These are phyloP conservation scores for Helobdella robusta DNA, from an alignment of 2,888 invertebrate genomes.

Conservation along the genomic window DNA sequence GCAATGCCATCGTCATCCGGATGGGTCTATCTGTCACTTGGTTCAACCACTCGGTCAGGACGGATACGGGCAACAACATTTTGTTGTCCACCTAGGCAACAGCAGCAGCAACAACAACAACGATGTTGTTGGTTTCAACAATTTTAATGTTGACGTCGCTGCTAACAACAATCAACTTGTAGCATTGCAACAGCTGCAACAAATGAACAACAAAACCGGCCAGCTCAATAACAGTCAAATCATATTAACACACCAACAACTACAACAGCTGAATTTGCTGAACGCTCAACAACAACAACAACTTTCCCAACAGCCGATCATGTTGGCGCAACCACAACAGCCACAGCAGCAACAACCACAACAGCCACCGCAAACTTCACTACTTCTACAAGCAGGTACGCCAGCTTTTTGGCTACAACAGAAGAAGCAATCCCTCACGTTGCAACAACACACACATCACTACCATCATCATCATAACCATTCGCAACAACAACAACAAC, in stretches of 20 bases:
- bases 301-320: not conserved
- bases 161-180: too few species aligned
- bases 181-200: too few species aligned
- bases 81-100: too few species aligned
- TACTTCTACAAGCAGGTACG: not conserved
- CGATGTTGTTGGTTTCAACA: too few species aligned
- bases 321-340: not conserved
- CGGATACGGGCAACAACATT: not conserved
- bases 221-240: too few species aligned
- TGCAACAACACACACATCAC: slow-evolving; percentile 20
- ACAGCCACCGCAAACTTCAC: too few species aligned
- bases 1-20: too few species aligned
- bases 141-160: too few species aligned
- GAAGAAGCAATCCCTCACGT: slow-evolving; percentile 8
- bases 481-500: not conserved
- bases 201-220: too few species aligned
- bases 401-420: slow-evolving; percentile 20
- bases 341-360: slow-evolving; percentile 5
- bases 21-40: not conserved
- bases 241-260: not conserved
- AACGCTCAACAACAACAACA: not conserved
- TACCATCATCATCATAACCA: slow-evolving; percentile 18
- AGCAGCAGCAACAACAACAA: too few species aligned
- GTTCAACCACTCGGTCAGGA: not conserved
- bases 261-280: slow-evolving; percentile 7